A percentile compares a stretch with the other conserved stretches of the same genome.
These are phyloP conservation scores for Mizuhopecten yessoensis DNA, from an alignment of 1,140 invertebrate genomes.

Conservation along the genomic window DNA sequence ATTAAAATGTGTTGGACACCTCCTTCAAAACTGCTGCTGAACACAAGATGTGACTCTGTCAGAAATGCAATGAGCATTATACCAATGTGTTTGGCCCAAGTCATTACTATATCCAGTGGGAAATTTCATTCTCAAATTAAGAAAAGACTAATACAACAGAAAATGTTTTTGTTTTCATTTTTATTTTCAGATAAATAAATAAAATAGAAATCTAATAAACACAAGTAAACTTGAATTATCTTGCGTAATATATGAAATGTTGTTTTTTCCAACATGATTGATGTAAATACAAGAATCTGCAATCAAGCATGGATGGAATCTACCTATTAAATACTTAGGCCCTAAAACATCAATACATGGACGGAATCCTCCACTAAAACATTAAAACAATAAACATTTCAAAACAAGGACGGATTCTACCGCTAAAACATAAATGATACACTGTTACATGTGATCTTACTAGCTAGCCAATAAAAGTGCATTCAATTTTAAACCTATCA, in stretches of 20 bases:
- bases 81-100: too few species aligned
- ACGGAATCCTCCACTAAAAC: neutral
- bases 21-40: too few species aligned
- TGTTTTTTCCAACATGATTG: neutral
- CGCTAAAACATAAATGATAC: neutral
- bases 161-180: neutral
- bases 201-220: neutral
- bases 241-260: neutral
- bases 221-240: neutral
- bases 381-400: neutral
- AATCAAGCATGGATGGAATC: neutral
- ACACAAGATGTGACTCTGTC: too few species aligned
- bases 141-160: neutral
- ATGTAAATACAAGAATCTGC: neutral
- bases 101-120: neutral
- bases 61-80: too few species aligned
- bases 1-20: too few species aligned
- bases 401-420: constrained; percentile 15
- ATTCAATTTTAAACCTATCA: too few species aligned
- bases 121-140: neutral
- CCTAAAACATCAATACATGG: neutral
- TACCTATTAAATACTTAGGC: too few species aligned
- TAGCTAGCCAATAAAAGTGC: too few species aligned
- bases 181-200: neutral
- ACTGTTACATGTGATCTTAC: neutral